Percentiles rank a stretch among this genome's conserved stretches.
Conservation (phyloP, 2,797 vertebrate species). For the Coregonus suidteri region DNA sequence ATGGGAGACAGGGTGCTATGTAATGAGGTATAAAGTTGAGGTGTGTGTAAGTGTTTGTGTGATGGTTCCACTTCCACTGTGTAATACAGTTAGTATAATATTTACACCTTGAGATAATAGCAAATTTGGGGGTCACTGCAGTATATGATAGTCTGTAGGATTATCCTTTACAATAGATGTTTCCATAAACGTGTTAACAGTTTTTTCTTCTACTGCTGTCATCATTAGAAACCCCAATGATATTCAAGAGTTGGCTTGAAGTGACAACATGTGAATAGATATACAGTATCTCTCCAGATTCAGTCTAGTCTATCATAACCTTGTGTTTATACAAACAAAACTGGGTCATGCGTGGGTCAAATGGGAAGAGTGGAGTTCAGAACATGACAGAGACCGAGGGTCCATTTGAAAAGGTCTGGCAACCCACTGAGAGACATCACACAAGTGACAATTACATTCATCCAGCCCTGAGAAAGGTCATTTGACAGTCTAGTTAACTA, state of each 20-base stretch:
- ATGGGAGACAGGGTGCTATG: neutral
- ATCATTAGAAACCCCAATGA: neutral
- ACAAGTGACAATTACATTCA: conserved; percentile 50
- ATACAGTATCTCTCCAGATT: neutral
- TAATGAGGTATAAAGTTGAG: neutral
- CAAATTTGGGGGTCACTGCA: neutral
- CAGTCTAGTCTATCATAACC: neutral
- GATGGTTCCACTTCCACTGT: neutral
- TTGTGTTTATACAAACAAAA: neutral
- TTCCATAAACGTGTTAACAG: too few relatives aligned
- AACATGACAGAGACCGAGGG: neutral
- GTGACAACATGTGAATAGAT: neutral
- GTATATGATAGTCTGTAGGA: neutral
- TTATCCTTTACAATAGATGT: neutral
- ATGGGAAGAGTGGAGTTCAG: neutral
- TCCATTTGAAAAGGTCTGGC: neutral
- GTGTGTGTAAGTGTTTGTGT: neutral
- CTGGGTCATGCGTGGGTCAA: neutral
- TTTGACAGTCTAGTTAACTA: conserved; percentile 65
- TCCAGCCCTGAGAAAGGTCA: conserved; percentile 53
- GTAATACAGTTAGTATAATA: neutral
- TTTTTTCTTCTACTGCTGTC: neutral
- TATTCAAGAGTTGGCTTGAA: neutral
- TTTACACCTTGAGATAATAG: neutral
- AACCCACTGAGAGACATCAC: conserved; percentile 32